Evolutionary conservation across 2,113 vertebrate species (phyloP).

Genomic region (Cynocephalus volans): DNA sequence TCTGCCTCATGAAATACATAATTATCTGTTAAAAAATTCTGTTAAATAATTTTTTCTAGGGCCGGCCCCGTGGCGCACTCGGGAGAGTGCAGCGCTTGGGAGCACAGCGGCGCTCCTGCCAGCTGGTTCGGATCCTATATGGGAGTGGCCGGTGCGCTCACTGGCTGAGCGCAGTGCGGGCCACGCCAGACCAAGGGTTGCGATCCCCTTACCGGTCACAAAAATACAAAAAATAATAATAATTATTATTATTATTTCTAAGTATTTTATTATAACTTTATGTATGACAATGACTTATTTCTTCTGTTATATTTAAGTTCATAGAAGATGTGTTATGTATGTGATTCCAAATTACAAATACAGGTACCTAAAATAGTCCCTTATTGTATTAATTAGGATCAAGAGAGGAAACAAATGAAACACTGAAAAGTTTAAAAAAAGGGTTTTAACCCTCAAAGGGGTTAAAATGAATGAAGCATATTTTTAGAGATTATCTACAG

Average conservation of each 20-base stretch:
- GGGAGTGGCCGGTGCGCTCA: no score
- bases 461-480: background rate
- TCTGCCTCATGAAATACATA: background rate
- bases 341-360: background rate
- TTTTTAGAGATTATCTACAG: background rate
- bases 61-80: no score
- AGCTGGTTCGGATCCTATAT: no score
- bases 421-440: background rate
- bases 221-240: no score
- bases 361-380: background rate
- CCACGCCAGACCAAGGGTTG: no score
- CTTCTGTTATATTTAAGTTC: conserved; percentile 11
- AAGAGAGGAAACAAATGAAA: background rate
- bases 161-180: no score
- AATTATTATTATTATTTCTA: no score
- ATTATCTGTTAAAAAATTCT: background rate
- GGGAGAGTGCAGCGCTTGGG: no score
- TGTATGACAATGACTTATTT: background rate
- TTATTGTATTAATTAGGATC: background rate
- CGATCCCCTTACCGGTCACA: no score
- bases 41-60: background rate
- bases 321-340: background rate
- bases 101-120: no score
- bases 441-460: no score
- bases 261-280: background rate